These are phyloP conservation scores for Epizoanthus fatuus DNA, from an alignment of 92 coral and sea anemone genomes.

Conservation along the genomic window DNA sequence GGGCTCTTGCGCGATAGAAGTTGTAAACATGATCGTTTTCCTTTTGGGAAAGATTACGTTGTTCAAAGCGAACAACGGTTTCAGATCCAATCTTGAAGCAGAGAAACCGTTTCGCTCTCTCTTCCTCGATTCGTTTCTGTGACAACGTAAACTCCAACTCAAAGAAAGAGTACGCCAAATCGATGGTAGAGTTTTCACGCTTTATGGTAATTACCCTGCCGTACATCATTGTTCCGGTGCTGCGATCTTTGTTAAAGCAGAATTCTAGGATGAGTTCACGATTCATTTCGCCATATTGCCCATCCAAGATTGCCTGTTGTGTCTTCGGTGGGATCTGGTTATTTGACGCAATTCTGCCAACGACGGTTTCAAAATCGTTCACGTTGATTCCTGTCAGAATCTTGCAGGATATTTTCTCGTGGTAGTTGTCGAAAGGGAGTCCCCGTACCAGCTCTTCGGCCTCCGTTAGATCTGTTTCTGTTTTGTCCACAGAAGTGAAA, in stretches of 20 bases:
- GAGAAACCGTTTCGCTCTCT: conserved; percentile 7
- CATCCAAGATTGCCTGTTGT: conserved; percentile 36
- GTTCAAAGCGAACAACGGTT: neutral
- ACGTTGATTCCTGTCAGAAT: conserved; percentile 36
- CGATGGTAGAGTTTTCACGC: conserved; percentile 54
- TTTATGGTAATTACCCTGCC: conserved; percentile 31
- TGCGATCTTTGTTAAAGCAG: conserved; percentile 25
- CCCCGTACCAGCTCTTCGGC: conserved; percentile 2
- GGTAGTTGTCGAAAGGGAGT: conserved; percentile 48
- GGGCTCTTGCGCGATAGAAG: too few relatives aligned
- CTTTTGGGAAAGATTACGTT: too few relatives aligned
- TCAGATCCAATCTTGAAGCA: conserved; percentile 14
- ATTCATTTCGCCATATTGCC: conserved; percentile 13
- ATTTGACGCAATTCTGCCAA: conserved; percentile 41
- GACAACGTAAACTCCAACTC: conserved; percentile 57
- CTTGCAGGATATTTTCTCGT: conserved; percentile 45
- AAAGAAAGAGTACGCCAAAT: conserved; percentile 58
- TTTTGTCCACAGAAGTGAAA: conserved; percentile 14
- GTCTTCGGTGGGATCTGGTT: conserved; percentile 25
- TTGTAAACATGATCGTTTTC: too few relatives aligned
- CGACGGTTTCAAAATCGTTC: conserved; percentile 35
- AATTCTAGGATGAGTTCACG: conserved; percentile 40
- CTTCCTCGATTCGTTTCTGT: conserved; percentile 30
- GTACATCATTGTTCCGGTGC: conserved; percentile 41
- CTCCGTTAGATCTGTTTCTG: conserved; percentile 36